A percentile compares a stretch with the other conserved stretches of the same genome.
phyloP scores from a whole-genome alignment of 2,113 vertebrate species.

The Emydocephalus ijimae region DNA sequence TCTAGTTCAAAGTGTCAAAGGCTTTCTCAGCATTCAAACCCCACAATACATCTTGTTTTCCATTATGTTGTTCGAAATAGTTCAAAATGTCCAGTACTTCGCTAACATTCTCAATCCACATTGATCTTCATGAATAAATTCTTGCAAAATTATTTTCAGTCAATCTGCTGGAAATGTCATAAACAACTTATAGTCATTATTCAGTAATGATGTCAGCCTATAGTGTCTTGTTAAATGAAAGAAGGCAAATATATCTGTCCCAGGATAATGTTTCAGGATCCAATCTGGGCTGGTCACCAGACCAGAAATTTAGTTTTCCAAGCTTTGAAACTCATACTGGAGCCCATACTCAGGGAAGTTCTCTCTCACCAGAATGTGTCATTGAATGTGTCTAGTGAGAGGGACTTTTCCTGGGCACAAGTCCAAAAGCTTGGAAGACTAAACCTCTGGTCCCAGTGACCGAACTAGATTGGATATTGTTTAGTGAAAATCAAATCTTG shows the following conservation, averaged over 20 bases:
- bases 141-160: neutral
- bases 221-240: neutral
- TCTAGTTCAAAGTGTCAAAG: neutral
- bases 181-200: neutral
- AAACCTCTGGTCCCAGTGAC: neutral
- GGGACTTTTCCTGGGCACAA: neutral
- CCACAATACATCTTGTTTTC: neutral
- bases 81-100: neutral
- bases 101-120: neutral
- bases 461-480: neutral
- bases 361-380: neutral
- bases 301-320: neutral
- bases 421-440: too few relatives aligned
- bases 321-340: neutral
- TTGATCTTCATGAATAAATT: neutral
- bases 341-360: neutral
- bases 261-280: neutral
- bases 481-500: neutral
- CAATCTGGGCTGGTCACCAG: neutral
- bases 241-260: neutral
- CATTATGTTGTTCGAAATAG: neutral
- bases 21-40: neutral
- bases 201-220: neutral
- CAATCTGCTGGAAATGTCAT: neutral
- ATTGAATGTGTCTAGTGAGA: neutral